These are phyloP conservation scores for Hemiscyllium ocellatum DNA, from an alignment of 2,113 vertebrate species.

Conservation along the genomic window DNA sequence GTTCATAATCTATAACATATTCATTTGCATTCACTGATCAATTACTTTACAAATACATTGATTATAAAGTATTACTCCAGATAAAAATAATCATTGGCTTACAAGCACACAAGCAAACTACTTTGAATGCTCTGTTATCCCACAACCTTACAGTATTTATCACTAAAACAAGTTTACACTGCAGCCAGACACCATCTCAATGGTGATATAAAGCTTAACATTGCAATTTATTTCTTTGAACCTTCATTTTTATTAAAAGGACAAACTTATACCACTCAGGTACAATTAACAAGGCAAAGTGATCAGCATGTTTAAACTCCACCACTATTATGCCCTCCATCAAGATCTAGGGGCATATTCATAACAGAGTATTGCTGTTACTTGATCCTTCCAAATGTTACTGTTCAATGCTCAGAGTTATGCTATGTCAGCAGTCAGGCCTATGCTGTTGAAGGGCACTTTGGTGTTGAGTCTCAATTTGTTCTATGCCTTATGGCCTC, in stretches of 20 bases:
- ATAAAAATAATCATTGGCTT: not conserved
- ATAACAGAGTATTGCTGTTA: not conserved
- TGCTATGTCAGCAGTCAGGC: not conserved
- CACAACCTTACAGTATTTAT: not conserved
- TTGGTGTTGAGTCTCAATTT: not conserved
- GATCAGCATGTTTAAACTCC: not conserved
- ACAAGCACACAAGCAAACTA: not conserved
- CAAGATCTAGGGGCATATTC: not conserved
- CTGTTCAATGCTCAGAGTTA: not conserved
- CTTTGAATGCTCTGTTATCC: not conserved
- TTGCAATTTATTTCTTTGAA: not conserved
- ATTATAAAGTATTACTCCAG: not conserved
- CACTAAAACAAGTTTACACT: not conserved
- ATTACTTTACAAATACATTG: not conserved
- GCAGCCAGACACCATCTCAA: not conserved
- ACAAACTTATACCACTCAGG: not conserved
- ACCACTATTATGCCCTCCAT: not conserved
- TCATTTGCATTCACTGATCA: not conserved
- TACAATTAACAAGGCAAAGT: not conserved
- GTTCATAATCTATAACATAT: not conserved
- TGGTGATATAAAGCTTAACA: not conserved
- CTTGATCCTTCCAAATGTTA: not conserved
- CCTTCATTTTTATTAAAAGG: not conserved
- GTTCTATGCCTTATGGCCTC: not conserved
- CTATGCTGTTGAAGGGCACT: not conserved